phyloP scores from a whole-genome alignment of 2,797 vertebrate species.

The Pampus argenteus region DNA sequence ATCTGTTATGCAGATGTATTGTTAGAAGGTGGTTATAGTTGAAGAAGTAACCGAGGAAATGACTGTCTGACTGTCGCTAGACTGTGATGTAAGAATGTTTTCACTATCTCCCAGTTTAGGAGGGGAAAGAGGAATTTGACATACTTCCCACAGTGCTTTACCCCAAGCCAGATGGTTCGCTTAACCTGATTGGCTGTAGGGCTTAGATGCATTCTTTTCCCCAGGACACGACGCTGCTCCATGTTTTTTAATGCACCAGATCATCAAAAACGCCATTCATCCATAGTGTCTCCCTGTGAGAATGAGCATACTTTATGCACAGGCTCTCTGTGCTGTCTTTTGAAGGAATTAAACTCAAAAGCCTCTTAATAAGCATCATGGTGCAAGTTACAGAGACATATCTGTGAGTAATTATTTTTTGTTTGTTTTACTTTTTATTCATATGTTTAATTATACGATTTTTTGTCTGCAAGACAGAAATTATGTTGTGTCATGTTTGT shows the following conservation, averaged over 20 bases:
- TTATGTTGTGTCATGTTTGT: background rate
- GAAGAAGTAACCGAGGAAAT: conserved; percentile 14
- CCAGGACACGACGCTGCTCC: conserved; percentile 24
- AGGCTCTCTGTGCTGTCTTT: conserved; percentile 9
- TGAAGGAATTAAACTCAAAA: conserved; percentile 42
- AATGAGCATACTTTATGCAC: conserved; percentile 8
- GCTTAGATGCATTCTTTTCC: conserved; percentile 62
- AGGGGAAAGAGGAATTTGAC: conserved; percentile 75
- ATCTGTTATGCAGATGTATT: conserved; percentile 1
- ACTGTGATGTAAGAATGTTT: conserved; percentile 56
- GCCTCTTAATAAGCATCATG: conserved; percentile 53
- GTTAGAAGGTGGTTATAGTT: conserved; percentile 13
- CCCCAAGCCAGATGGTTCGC: conserved; percentile 64
- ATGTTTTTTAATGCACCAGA: conserved; percentile 40
- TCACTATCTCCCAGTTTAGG: conserved; percentile 58
- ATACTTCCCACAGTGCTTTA: conserved; percentile 84
- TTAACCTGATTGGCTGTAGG: conserved; percentile 76
- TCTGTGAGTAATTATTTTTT: conserved; percentile 70
- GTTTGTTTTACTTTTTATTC: background rate
- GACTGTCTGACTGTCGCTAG: conserved; percentile 13
- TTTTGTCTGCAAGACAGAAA: background rate
- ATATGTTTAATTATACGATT: background rate
- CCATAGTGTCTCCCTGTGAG: conserved; percentile 37
- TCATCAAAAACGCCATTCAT: conserved; percentile 33
- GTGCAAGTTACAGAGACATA: conserved; percentile 65